phyloP scores from a whole-genome alignment of 2,113 vertebrate genomes.

The Pionites leucogaster region DNA sequence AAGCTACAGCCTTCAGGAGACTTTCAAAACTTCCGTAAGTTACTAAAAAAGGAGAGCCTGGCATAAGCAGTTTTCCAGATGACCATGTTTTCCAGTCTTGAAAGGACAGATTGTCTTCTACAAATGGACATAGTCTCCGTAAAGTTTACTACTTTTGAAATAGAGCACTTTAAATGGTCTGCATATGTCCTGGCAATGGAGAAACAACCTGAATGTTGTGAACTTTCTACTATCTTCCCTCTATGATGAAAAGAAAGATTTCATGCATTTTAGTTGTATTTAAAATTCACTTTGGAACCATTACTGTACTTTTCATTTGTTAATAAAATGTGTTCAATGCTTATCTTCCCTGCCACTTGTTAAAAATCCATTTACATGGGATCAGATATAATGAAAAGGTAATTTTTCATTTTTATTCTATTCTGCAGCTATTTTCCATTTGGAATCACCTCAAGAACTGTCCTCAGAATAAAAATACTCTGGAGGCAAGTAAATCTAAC shows the following conservation, averaged over 20 bases:
- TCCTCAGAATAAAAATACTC: slow-evolving; percentile 32
- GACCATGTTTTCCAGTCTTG: not conserved
- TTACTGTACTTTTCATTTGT: not conserved
- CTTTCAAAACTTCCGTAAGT: not conserved
- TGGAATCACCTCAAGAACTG: slow-evolving; percentile 16
- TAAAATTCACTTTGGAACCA: slow-evolving; percentile 1
- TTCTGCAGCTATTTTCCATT: slow-evolving; percentile 19
- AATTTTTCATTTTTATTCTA: slow-evolving; percentile 8
- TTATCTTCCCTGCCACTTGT: slow-evolving; percentile 34
- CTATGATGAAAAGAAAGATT: not conserved
- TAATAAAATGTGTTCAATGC: slow-evolving; percentile 1
- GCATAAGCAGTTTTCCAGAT: not conserved
- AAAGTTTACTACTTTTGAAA: not conserved
- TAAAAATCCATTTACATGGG: slow-evolving; percentile 25
- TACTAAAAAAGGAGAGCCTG: not conserved
- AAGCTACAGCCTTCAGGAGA: not conserved
- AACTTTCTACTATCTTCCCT: not conserved
- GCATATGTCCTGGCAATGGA: not conserved
- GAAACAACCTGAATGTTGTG: not conserved
- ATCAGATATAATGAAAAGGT: slow-evolving; percentile 45
- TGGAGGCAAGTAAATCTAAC: slow-evolving; percentile 22
- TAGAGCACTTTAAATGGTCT: not conserved
- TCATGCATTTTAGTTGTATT: not conserved
- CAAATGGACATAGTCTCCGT: not conserved
- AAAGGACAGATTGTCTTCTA: not conserved